These are phyloP conservation scores for Zaprionus obscuricornis DNA, from an alignment of 2,888 invertebrate species.

Conservation along the genomic window DNA sequence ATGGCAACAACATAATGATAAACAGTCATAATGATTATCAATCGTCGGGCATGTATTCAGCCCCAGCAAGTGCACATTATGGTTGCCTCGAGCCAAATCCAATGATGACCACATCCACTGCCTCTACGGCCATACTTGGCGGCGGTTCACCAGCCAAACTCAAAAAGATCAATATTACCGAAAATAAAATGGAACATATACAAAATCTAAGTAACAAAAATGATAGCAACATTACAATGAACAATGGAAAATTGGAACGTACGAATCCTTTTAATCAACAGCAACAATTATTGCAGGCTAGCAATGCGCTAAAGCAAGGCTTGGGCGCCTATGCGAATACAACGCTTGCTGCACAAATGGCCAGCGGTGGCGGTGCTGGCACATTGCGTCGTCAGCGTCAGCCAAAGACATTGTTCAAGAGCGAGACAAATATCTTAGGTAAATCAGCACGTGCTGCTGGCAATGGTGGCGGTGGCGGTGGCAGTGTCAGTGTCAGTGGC, in stretches of 20 bases:
- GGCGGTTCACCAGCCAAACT: slow-evolving; percentile 73
- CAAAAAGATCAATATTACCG: slow-evolving; percentile 82
- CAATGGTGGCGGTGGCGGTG: too few species aligned
- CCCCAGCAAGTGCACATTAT: slow-evolving; percentile 83
- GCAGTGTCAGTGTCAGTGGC: slow-evolving; percentile 2
- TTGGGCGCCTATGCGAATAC: slow-evolving; percentile 80
- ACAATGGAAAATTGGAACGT: slow-evolving; percentile 46
- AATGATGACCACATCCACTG: slow-evolving; percentile 81
- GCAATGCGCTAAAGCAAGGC: slow-evolving; percentile 81
- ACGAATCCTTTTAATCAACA: slow-evolving; percentile 76
- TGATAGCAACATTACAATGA: slow-evolving; percentile 4
- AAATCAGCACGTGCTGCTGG: too few species aligned
- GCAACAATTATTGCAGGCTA: slow-evolving; percentile 80
- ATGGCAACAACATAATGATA: slow-evolving; percentile 44
- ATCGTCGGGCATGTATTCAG: slow-evolving; percentile 82
- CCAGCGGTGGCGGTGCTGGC: slow-evolving; percentile 78
- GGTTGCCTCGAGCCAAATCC: slow-evolving; percentile 71
- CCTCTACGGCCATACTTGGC: slow-evolving; percentile 67
- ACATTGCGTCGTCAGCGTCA: slow-evolving; percentile 82
- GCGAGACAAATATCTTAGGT: slow-evolving; percentile 82
- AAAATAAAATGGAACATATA: slow-evolving; percentile 71
- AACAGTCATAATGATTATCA: slow-evolving; percentile 73
- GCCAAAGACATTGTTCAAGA: slow-evolving; percentile 82
- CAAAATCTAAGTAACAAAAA: slow-evolving; percentile 54
- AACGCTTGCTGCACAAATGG: slow-evolving; percentile 77